These are phyloP conservation scores for Cotesia typhae DNA, from an alignment of 1,140 invertebrate genomes.

Conservation along the genomic window DNA sequence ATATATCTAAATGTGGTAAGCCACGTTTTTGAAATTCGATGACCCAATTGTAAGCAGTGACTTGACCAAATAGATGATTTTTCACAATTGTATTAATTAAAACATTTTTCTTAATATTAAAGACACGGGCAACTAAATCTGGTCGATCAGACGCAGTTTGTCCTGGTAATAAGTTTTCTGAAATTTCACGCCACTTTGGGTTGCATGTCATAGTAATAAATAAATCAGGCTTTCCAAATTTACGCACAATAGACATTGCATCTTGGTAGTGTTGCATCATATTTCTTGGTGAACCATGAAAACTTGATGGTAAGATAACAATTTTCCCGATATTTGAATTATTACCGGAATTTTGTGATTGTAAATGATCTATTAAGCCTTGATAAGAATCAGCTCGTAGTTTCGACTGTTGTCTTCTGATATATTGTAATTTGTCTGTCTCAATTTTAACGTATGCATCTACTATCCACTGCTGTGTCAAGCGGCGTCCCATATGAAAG, in stretches of 20 bases:
- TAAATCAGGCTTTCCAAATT: slow-evolving; percentile 61
- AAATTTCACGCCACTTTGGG: too few species aligned
- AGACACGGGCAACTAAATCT: slow-evolving; percentile 42
- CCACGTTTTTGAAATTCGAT: slow-evolving; percentile 27
- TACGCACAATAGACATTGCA: slow-evolving; percentile 59
- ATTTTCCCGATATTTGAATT: slow-evolving; percentile 31
- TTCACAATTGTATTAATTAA: slow-evolving; percentile 30
- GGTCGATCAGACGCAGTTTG: slow-evolving; percentile 43
- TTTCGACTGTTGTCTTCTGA: too few species aligned
- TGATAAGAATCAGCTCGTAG: slow-evolving; percentile 12
- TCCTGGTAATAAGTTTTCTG: too few species aligned
- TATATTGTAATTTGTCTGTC: too few species aligned
- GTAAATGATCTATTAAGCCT: not conserved
- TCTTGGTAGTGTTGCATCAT: slow-evolving; percentile 61
- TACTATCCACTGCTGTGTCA: too few species aligned
- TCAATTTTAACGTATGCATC: too few species aligned
- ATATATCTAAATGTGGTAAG: slow-evolving; percentile 29
- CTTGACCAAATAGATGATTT: slow-evolving; percentile 16
- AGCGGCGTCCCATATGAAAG: too few species aligned
- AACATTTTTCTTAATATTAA: slow-evolving; percentile 31
- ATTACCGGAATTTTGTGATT: not conserved
- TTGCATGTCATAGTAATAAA: not conserved
- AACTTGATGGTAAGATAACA: slow-evolving; percentile 55
- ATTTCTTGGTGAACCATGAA: slow-evolving; percentile 53
- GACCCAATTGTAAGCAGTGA: slow-evolving; percentile 3